Evolutionary conservation across 2,113 vertebrate species (phyloP), one percentile per base, ranked within the genome.

Genomic region (Ceyx melanurus): DNA sequence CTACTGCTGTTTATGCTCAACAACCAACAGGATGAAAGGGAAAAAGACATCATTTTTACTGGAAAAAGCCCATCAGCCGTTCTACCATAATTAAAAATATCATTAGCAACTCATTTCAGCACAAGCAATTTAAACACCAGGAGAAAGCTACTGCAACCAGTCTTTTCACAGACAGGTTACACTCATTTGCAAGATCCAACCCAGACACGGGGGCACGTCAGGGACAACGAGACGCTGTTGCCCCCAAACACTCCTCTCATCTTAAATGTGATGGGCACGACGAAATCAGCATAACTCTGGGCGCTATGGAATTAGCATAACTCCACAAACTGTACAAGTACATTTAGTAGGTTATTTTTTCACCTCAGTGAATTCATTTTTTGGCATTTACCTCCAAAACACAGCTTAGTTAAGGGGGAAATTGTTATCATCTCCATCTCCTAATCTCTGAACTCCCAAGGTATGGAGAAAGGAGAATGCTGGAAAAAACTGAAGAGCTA

Each of bases 181-280:
- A 12, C 18, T 22, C 17, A 35, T 21, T 61, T 22, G 48, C 12
- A 53, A 40, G 1, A 15, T 16, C 37, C 25, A 72, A 51, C 9
- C 2, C 6, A 26, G 28, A 37, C 15, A 3, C 23, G 9, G 14
- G 11, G 35, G 62, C 15, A 12, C 0, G 1, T 11, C 45, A 64
- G 40, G 2, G 14, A 54, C 82, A 65, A 25, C 43, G n/a, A 45
- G 4, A 9, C 23, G 21, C 21, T 73, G 45, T 3, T 53, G n/a
- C 15, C 42, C 62, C 25, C 18, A 20, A 87, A 35, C 42, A 4
- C 20, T 71, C 13, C 23, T 17, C 6, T 3, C 9, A 3, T 5
- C 37, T 65, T 2, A 68, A 56, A 50, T 2, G 11, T 0, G 20
- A 88, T 3, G 2, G 40, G 18, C 20, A 29, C 10, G 37, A 40